phyloP scores from a whole-genome alignment of 2,888 invertebrate genomes.

The Macrophya alboannulata region DNA sequence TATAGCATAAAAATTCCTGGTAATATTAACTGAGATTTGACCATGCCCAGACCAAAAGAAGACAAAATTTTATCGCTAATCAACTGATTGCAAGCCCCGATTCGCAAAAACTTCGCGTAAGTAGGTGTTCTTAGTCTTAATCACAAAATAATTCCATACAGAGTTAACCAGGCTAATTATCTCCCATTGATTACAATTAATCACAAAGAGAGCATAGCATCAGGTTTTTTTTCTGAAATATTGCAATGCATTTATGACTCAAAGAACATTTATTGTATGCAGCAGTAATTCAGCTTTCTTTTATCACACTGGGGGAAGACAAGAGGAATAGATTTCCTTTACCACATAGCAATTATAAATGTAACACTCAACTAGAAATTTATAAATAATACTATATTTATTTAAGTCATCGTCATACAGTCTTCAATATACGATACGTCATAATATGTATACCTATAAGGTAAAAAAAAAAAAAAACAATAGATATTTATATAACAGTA shows the following conservation, averaged over 20 bases:
- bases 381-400: conserved; percentile 31
- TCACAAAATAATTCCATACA: neutral
- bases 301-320: neutral
- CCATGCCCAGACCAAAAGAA: neutral
- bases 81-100: neutral
- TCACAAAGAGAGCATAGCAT: neutral
- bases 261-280: neutral
- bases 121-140: neutral
- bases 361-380: neutral
- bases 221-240: neutral
- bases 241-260: neutral
- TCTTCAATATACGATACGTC: conserved; percentile 26
- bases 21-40: neutral
- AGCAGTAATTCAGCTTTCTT: neutral
- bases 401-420: conserved; percentile 42
- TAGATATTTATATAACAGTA: conserved; percentile 24
- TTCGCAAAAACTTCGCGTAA: neutral
- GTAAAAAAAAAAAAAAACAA: conserved; percentile 24
- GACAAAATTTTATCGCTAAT: neutral
- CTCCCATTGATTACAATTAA: neutral
- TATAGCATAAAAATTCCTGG: neutral
- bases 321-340: neutral
- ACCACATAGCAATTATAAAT: neutral
- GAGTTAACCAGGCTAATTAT: neutral
- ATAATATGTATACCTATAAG: conserved; percentile 13